Percentiles rank a stretch among this genome's conserved stretches.
Evolutionary conservation across 2,113 vertebrate species (phyloP).

Genomic region (Perca fluviatilis): DNA sequence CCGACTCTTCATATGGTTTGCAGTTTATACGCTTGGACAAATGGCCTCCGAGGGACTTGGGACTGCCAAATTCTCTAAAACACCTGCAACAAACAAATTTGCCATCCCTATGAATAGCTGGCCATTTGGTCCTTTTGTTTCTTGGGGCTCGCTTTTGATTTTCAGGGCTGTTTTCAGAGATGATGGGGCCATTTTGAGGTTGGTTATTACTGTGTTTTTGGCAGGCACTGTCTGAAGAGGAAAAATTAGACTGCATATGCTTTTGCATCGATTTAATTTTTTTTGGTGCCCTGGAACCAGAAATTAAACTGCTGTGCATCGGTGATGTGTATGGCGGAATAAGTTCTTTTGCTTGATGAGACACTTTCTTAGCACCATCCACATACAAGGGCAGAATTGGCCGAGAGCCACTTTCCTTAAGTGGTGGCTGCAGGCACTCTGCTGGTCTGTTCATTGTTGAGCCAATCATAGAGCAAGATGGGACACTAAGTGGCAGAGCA

Average conservation of each 20-base stretch:
- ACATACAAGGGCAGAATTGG: conserved; percentile 85
- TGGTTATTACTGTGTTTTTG: conserved; percentile 14
- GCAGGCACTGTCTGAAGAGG: conserved; percentile 68
- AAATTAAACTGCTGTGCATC: conserved; percentile 81
- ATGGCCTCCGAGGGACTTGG: conserved; percentile 95
- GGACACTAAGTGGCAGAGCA: conserved; percentile 76
- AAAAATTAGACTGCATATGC: conserved; percentile 76
- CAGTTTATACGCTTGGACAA: conserved; percentile 93
- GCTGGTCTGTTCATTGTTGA: conserved; percentile 82
- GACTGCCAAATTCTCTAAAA: conserved; percentile 92
- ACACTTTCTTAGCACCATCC: conserved; percentile 82
- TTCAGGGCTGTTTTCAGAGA: conserved; percentile 71
- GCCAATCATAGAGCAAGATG: conserved; percentile 78
- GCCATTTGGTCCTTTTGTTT: conserved; percentile 93
- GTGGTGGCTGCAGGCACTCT: conserved; percentile 80
- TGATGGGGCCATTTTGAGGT: conserved; percentile 40
- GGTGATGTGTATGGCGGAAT: conserved; percentile 84
- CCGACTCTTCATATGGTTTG: conserved; percentile 91
- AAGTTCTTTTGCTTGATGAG: conserved; percentile 81
- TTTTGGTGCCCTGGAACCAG: conserved; percentile 78
- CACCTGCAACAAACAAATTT: conserved; percentile 96
- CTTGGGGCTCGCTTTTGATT: conserved; percentile 86
- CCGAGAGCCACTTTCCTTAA: conserved; percentile 84
- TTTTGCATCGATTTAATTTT: conserved; percentile 81
- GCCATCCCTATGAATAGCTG: conserved; percentile 93